Conservation (phyloP, 1,140 invertebrate genomes). For the Papilio dardanus region DNA sequence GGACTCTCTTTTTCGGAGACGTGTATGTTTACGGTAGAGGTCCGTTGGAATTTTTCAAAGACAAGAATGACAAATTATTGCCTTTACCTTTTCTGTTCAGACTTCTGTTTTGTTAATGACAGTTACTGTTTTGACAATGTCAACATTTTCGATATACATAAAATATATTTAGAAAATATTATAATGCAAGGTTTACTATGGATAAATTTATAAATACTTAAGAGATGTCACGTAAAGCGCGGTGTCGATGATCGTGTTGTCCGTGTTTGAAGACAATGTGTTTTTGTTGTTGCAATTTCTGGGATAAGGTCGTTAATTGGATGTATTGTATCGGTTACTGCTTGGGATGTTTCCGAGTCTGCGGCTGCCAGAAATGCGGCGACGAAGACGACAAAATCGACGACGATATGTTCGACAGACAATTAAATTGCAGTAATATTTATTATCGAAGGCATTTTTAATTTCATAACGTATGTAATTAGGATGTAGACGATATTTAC, state of each 20-base stretch:
- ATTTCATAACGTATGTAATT: constrained; percentile 1
- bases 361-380: constrained; percentile 9
- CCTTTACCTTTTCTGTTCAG: not conserved
- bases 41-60: not conserved
- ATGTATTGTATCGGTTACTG: constrained; percentile 10
- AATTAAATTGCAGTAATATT: constrained; percentile 23
- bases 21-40: not conserved
- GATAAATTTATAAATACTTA: constrained; percentile 1
- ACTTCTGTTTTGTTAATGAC: constrained; percentile 20
- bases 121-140: not conserved
- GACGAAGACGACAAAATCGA: constrained; percentile 5
- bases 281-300: constrained; percentile 56
- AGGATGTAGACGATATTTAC: no score
- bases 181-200: constrained; percentile 1
- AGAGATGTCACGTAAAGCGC: constrained; percentile 7
- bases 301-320: constrained; percentile 55
- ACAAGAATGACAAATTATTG: not conserved
- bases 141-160: not conserved
- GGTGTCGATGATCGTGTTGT: constrained; percentile 21
- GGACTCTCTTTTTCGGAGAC: no score
- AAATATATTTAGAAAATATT: constrained; percentile 1
- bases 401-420: not conserved
- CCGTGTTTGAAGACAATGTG: constrained; percentile 51
- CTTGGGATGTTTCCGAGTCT: constrained; percentile 7
- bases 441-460: constrained; percentile 14